Evolutionary conservation across 2,113 vertebrate species (phyloP).

Genomic region (Psittacula cyanocephala): DNA sequence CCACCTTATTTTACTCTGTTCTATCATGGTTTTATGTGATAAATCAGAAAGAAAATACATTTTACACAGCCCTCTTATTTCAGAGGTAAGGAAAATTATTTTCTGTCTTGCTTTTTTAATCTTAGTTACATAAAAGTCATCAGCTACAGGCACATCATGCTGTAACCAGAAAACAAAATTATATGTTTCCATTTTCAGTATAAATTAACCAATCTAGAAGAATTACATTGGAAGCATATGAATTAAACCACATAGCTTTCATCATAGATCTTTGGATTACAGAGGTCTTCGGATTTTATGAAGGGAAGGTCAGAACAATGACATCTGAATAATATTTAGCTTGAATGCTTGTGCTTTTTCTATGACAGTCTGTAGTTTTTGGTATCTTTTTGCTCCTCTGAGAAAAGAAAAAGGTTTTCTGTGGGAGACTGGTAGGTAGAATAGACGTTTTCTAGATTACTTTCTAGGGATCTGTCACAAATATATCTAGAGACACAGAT

Average conservation of each 20-base stretch:
- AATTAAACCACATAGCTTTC: neutral
- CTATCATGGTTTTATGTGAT: neutral
- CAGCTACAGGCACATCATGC: neutral
- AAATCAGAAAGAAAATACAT: neutral
- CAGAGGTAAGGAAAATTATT: neutral
- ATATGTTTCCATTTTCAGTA: neutral
- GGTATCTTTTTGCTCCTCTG: neutral
- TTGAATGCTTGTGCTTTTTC: neutral
- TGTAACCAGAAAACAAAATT: conserved; percentile 26
- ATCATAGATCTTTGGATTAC: neutral
- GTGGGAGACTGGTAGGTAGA: neutral
- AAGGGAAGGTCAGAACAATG: neutral
- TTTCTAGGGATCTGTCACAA: neutral
- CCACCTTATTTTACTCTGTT: neutral
- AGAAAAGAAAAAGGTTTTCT: neutral
- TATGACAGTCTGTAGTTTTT: neutral
- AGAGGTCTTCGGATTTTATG: neutral
- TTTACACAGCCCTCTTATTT: neutral
- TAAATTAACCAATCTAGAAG: neutral
- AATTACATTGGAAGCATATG: neutral
- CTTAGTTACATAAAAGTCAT: neutral
- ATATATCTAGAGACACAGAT: neutral
- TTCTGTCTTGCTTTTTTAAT: neutral
- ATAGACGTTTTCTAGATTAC: neutral
- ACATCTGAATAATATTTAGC: neutral